Percentiles rank a stretch among this genome's conserved stretches.
Conservation (phyloP, 2,888 invertebrate genomes). For the Rhodophaea formosa region DNA sequence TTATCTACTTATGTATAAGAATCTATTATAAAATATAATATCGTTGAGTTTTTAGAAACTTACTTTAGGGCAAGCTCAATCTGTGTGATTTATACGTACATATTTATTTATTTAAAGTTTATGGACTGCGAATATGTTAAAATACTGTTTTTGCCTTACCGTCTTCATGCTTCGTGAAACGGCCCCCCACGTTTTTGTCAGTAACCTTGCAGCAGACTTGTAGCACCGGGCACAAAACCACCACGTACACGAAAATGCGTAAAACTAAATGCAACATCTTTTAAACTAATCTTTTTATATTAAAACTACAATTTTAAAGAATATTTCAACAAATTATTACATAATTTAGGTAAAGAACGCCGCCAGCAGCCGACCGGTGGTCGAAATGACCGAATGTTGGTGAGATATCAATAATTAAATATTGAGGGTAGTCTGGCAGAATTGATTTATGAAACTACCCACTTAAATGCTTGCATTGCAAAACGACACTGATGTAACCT, state of each 20-base stretch:
- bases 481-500: too few relatives aligned
- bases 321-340: neutral
- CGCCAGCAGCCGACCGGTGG: slow-evolving; percentile 18
- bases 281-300: neutral
- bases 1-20: too few relatives aligned
- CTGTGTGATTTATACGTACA: too few relatives aligned
- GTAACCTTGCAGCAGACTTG: slow-evolving; percentile 29
- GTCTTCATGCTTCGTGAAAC: slow-evolving; percentile 16
- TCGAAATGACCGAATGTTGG: slow-evolving; percentile 29
- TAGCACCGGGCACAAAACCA: slow-evolving; percentile 43
- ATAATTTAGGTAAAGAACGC: slow-evolving; percentile 11
- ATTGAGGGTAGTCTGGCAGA: neutral
- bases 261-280: slow-evolving; percentile 19
- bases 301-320: neutral
- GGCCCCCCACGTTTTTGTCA: slow-evolving; percentile 20
- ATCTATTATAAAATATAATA: too few relatives aligned
- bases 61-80: too few relatives aligned
- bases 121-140: too few relatives aligned
- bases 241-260: slow-evolving; percentile 44
- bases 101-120: too few relatives aligned
- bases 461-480: too few relatives aligned
- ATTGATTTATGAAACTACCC: neutral
- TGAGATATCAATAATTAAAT: neutral
- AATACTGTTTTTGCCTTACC: slow-evolving; percentile 24
- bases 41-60: too few relatives aligned